Evolutionary conservation across 2,113 vertebrate species (phyloP).

Genomic region (Triplophysa dalaica): DNA sequence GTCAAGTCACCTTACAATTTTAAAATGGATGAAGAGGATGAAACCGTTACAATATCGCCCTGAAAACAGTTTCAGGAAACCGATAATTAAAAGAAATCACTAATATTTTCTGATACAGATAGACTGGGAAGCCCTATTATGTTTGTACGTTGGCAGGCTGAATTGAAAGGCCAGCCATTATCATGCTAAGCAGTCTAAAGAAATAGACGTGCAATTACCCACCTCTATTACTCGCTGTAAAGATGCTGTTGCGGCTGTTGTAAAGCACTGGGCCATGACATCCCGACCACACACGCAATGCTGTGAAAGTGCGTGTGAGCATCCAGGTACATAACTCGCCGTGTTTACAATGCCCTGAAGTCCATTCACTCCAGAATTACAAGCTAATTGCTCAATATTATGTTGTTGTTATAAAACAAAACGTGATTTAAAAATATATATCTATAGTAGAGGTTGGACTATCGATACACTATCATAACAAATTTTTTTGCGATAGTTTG

Average conservation of each 20-base stretch:
- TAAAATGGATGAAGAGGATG: background rate
- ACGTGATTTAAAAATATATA: no score
- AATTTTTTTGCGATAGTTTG: no score
- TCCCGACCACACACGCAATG: constrained; percentile 33
- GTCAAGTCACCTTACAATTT: background rate
- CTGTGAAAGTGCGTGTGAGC: constrained; percentile 20
- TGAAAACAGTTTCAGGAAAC: background rate
- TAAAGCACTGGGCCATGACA: constrained; percentile 54
- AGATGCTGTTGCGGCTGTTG: constrained; percentile 54
- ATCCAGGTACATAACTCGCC: background rate
- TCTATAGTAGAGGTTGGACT: no score
- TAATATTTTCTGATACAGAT: background rate
- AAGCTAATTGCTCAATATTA: constrained; percentile 17
- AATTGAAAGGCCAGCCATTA: constrained; percentile 46
- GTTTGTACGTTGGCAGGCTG: constrained; percentile 6
- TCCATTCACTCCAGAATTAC: constrained; percentile 25
- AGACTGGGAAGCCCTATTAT: background rate
- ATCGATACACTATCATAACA: no score
- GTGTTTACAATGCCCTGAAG: constrained; percentile 26
- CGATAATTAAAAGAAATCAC: background rate
- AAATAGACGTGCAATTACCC: constrained; percentile 57
- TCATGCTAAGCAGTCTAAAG: constrained; percentile 56
- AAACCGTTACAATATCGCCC: background rate
- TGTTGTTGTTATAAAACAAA: constrained; percentile 1
- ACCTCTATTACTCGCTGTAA: constrained; percentile 52